A percentile compares a stretch with the other conserved stretches of the same genome.
phyloP scores from a whole-genome alignment of 2,113 vertebrate species.

The Tretioscincus oriximinensis region DNA sequence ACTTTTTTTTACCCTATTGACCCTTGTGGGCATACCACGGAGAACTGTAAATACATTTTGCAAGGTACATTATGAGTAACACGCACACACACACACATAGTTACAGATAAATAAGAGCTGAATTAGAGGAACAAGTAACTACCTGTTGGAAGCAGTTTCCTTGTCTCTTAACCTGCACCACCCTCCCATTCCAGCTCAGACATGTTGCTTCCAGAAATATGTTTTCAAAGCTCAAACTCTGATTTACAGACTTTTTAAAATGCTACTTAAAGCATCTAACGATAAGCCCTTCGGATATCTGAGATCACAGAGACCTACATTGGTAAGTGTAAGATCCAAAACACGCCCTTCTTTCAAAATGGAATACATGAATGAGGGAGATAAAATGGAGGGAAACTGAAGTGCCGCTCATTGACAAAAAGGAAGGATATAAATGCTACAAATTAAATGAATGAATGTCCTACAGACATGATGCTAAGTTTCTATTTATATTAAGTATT shows the following conservation, averaged over 20 bases:
- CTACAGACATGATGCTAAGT: background rate
- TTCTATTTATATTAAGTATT: background rate
- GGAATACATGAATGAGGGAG: background rate
- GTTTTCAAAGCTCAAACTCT: conserved; percentile 49
- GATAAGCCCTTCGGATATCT: rapidly evolving
- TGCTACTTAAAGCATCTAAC: conserved; percentile 24
- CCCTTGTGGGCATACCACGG: background rate
- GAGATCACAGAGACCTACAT: conserved; percentile 12
- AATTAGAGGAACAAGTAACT: background rate
- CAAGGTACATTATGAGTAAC: background rate
- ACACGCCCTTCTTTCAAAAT: background rate
- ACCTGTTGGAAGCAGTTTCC: conserved; percentile 27
- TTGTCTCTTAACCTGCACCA: conserved; percentile 12
- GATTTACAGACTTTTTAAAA: conserved; percentile 30
- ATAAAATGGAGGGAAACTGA: too few species aligned
- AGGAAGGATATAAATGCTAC: too few species aligned
- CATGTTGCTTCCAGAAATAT: conserved; percentile 29
- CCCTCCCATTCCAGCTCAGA: conserved; percentile 43
- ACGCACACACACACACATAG: background rate
- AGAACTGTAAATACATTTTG: background rate
- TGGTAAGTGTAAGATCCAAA: background rate
- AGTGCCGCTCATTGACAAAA: too few species aligned
- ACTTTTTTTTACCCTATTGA: background rate
- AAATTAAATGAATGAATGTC: too few species aligned
- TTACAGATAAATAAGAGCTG: background rate